Conservation (phyloP, 2,113 vertebrate species). For the Ctenodactylus gundi region DNA sequence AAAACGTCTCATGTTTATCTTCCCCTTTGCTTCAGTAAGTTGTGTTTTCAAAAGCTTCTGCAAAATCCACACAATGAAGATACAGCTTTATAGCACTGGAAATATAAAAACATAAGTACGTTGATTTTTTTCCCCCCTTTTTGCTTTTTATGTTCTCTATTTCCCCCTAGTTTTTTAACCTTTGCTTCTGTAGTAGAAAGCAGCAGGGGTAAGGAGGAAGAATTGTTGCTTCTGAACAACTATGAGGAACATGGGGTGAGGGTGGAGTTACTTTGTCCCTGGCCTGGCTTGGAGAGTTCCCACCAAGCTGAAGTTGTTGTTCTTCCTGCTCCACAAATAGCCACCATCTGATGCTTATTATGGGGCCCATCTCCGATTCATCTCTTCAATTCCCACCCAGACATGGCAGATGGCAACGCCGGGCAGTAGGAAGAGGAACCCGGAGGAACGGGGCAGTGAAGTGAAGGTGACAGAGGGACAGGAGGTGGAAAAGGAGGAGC, state of each 20-base stretch:
- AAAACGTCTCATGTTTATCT: background rate
- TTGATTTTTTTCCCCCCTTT: background rate
- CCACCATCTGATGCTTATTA: background rate
- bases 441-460: background rate
- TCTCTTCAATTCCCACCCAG: background rate
- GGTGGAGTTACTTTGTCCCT: background rate
- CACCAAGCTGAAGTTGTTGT: background rate
- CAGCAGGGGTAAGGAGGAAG: background rate
- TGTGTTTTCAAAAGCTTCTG: background rate
- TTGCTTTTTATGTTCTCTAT: background rate
- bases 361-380: slow-evolving; percentile 4
- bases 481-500: background rate
- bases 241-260: background rate
- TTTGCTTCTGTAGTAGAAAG: background rate
- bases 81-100: background rate
- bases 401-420: background rate
- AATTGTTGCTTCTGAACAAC: background rate
- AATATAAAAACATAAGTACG: background rate
- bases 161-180: background rate
- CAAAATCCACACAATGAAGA: background rate
- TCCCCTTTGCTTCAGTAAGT: background rate
- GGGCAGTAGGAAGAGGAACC: background rate
- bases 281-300: background rate
- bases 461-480: background rate
- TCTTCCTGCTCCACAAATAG: background rate